These are phyloP conservation scores for Alectoris magna DNA, from an alignment of 2,797 vertebrate species.

Conservation along the genomic window DNA sequence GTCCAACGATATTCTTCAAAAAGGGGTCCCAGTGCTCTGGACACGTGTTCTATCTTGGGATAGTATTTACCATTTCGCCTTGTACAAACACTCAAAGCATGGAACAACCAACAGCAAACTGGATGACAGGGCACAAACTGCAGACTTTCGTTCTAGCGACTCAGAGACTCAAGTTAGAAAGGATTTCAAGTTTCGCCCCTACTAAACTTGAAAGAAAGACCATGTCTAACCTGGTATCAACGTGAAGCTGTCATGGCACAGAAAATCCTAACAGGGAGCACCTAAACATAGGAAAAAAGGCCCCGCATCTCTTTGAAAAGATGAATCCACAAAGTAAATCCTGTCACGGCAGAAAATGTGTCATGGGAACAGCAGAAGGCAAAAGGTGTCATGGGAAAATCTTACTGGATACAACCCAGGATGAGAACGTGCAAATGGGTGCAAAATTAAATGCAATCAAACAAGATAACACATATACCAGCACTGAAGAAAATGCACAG, in stretches of 20 bases:
- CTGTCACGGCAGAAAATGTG: conserved; percentile 51
- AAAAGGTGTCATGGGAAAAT: conserved; percentile 56
- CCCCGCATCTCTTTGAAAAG: background rate
- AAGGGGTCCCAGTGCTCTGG: background rate
- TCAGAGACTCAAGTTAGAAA: background rate
- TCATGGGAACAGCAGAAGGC: conserved; percentile 59
- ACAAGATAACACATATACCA: conserved; percentile 52
- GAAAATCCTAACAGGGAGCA: background rate
- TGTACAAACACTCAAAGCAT: background rate
- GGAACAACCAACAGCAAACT: background rate
- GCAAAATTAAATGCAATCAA: conserved; percentile 60
- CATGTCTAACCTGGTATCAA: background rate
- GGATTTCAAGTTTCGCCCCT: background rate
- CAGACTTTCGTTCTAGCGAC: background rate
- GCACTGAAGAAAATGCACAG: conserved; percentile 47
- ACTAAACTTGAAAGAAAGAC: background rate
- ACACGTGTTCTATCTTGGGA: background rate
- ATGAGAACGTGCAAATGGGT: conserved; percentile 58
- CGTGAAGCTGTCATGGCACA: background rate
- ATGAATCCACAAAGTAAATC: conserved; percentile 2
- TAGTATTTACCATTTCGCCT: background rate
- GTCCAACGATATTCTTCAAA: background rate
- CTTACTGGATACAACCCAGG: conserved; percentile 40
- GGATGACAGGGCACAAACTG: background rate
- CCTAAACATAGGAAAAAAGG: background rate